These are phyloP conservation scores for Pollimyrus isidori DNA, from an alignment of 2,113 vertebrate genomes.

Conservation along the genomic window DNA sequence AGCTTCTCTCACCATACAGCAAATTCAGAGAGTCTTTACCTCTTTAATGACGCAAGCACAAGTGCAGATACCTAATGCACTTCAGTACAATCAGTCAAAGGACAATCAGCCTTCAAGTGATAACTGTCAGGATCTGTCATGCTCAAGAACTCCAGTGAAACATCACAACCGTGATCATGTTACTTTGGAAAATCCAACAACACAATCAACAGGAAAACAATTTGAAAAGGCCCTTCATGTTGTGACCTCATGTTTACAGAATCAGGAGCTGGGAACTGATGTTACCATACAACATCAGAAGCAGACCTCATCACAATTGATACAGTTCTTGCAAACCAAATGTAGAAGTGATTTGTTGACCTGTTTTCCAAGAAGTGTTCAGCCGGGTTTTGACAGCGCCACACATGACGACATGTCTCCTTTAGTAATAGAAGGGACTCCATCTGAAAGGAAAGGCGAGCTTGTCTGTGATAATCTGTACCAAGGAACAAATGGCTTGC, in stretches of 20 bases:
- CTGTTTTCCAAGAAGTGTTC: constrained; percentile 8
- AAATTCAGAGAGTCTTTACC: constrained; percentile 28
- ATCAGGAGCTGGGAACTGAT: constrained; percentile 29
- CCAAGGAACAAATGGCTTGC: not conserved
- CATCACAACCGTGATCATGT: not conserved
- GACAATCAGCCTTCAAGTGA: not conserved
- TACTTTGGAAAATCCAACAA: constrained; percentile 14
- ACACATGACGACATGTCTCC: not conserved
- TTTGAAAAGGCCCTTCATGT: not conserved
- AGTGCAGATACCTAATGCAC: not conserved
- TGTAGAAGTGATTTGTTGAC: constrained; percentile 25
- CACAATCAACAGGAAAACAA: not conserved
- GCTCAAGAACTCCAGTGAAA: not conserved
- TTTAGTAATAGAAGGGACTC: constrained; percentile 13
- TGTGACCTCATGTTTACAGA: constrained; percentile 11
- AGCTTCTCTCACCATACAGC: constrained; percentile 20
- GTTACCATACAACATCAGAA: constrained; percentile 50
- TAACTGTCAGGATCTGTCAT: not conserved
- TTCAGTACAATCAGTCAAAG: not conserved
- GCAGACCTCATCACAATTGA: constrained; percentile 55
- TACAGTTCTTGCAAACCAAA: constrained; percentile 46
- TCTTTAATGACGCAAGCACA: constrained; percentile 6
- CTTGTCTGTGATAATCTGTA: not conserved
- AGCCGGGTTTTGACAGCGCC: not conserved
- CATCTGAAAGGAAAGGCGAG: constrained; percentile 17